Evolutionary conservation across 2,797 vertebrate species (phyloP), one percentile per base, ranked within the genome.

Genomic region (Buceros bicornis): DNA sequence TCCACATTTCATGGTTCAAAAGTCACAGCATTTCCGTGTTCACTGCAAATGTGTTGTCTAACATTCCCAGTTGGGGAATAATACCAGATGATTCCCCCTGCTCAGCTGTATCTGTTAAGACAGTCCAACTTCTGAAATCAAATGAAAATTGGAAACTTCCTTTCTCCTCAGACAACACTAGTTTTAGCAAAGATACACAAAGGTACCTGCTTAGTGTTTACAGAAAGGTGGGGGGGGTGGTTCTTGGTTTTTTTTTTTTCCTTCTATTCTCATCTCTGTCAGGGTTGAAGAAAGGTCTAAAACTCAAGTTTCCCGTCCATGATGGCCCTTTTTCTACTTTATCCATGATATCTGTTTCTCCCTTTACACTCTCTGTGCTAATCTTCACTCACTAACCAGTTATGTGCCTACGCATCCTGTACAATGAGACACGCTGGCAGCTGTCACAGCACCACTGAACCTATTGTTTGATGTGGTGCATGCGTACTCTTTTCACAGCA

Each of bases 1-100:
- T 82, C 85, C 86, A 93, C 56, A 25, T 92, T 89, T 90, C 12
- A 33, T 61, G 85, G 73, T 93, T 91, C 90, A 93, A 80, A 89
- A 93, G 77, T 56, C 78, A 73, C 29, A 90, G 78, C 57, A 50
- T 85, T 90, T 87, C 78, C 65, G 45, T 5, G 29, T 25, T 92
- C 45, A 11, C 50, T 89, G 64, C 61, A 83, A 80, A 90, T 45
- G 61, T n/a, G 13, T 8, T 85, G 74, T 69, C 86, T 73, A 87
- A 82, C 29, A 77, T 58, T 82, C 92, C 74, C 33, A 56, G 26
- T 13, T 64, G 50, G 53, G 57, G 29, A 90, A 58, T 35, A 87
- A 61, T 26, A 67, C 33, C 61, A 84, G 37, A 51, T 43, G 42
- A 90, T 77, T 74, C 53, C 45, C 69, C 48, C 25, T 11, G 26